Evolutionary conservation across 2,113 vertebrate species (phyloP).

Genomic region (Gnathonemus echidnorhynchus): DNA sequence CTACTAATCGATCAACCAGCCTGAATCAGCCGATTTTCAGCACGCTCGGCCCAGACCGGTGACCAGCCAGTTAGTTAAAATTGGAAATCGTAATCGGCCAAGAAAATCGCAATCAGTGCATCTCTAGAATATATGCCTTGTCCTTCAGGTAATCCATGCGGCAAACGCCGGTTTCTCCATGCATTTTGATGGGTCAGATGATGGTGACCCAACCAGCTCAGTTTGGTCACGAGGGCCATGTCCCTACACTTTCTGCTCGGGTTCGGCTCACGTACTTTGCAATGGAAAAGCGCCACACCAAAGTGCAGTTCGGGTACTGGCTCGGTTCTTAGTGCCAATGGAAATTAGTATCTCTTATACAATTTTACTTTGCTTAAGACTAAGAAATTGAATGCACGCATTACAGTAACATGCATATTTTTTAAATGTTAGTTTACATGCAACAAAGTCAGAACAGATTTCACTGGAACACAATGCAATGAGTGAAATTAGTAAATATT

Average conservation of each 20-base stretch:
- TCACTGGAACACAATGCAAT: neutral
- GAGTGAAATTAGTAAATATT: neutral
- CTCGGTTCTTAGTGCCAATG: neutral
- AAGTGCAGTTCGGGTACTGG: neutral
- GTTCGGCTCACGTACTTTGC: neutral
- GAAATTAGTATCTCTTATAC: neutral
- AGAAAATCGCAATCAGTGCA: too few species aligned
- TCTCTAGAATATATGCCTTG: too few species aligned
- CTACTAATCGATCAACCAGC: too few species aligned
- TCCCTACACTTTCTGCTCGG: neutral
- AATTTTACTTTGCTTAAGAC: neutral
- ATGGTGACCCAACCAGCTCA: neutral
- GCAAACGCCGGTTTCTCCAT: neutral
- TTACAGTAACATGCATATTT: neutral
- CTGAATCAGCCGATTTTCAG: too few species aligned
- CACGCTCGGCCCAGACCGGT: too few species aligned
- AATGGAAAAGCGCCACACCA: neutral
- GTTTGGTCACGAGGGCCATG: neutral
- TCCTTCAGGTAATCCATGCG: neutral
- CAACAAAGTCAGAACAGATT: neutral
- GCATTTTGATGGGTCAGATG: neutral
- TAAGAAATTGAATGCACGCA: neutral
- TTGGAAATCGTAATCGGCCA: too few species aligned
- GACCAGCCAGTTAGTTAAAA: too few species aligned
- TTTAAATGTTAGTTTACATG: neutral